Evolutionary conservation across 1,140 invertebrate species (phyloP).

Genomic region (Drosophila carrolli): DNA sequence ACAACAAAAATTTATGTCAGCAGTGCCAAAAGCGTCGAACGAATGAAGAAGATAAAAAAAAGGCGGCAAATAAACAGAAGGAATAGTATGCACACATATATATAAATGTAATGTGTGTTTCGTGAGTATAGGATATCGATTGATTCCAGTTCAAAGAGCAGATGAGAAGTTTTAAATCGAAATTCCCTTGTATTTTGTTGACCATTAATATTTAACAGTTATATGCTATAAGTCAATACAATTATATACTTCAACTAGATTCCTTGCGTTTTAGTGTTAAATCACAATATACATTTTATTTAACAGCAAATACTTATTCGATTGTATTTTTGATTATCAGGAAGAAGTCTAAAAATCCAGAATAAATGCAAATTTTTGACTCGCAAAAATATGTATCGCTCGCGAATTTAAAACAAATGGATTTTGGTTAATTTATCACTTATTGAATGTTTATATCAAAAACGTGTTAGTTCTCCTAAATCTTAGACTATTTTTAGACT

Average conservation of each 20-base stretch:
- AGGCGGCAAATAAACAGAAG: slow-evolving; percentile 74
- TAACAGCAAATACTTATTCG: too few species aligned
- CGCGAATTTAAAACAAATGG: background rate
- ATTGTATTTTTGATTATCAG: background rate
- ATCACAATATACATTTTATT: too few species aligned
- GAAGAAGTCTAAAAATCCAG: background rate
- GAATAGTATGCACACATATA: slow-evolving; percentile 18
- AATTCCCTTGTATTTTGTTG: too few species aligned
- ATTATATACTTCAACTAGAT: too few species aligned
- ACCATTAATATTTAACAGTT: too few species aligned
- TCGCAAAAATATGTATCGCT: background rate
- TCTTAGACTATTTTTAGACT: background rate
- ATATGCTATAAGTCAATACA: too few species aligned
- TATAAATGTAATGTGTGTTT: slow-evolving; percentile 21
- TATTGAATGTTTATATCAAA: background rate
- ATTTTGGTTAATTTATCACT: background rate
- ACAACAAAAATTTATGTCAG: slow-evolving; percentile 77
- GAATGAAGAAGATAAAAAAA: slow-evolving; percentile 59
- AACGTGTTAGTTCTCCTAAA: background rate
- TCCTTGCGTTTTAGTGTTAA: too few species aligned
- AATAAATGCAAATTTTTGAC: background rate
- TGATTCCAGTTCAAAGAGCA: slow-evolving; percentile 5
- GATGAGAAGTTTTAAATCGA: too few species aligned
- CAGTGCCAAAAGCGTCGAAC: slow-evolving; percentile 75
- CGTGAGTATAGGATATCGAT: background rate